phyloP scores from a whole-genome alignment of 2,113 vertebrate species.

The Albula glossodonta region DNA sequence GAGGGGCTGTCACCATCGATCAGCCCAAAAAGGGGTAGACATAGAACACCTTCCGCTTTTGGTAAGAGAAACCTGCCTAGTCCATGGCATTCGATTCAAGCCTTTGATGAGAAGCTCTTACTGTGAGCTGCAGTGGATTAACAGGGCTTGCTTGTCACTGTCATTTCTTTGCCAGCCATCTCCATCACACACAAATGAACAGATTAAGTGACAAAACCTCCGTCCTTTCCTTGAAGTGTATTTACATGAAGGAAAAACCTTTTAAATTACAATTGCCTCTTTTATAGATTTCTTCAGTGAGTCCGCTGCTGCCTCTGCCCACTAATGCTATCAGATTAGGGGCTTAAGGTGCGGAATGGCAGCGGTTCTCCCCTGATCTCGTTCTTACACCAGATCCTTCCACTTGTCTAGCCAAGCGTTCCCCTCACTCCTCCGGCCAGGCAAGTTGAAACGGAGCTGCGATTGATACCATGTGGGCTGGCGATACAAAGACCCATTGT shows the following conservation, averaged over 20 bases:
- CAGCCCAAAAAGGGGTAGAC: constrained; percentile 26
- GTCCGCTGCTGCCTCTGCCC: constrained; percentile 62
- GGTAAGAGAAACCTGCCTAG: not conserved
- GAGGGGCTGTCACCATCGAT: constrained; percentile 46
- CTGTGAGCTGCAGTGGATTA: constrained; percentile 69
- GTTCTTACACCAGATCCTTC: constrained; percentile 70
- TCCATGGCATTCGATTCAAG: not conserved
- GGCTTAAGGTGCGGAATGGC: constrained; percentile 66
- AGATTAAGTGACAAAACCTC: not conserved
- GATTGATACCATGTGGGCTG: constrained; percentile 68
- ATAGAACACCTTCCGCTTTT: constrained; percentile 24
- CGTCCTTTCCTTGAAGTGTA: constrained; percentile 47
- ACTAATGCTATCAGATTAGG: constrained; percentile 79
- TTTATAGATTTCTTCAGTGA: constrained; percentile 74
- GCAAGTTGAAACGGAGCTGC: constrained; percentile 61
- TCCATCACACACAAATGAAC: not conserved
- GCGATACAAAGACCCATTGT: constrained; percentile 64
- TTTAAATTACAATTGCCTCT: constrained; percentile 76
- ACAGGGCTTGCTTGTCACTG: constrained; percentile 68
- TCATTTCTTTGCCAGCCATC: constrained; percentile 18
- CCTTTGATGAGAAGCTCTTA: constrained; percentile 14
- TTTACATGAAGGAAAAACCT: constrained; percentile 71
- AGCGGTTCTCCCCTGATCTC: constrained; percentile 69
- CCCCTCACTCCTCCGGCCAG: constrained; percentile 60
- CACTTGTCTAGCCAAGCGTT: constrained; percentile 67